Evolutionary conservation across 2,888 invertebrate genomes (phyloP).

Genomic region (Eupithecia tripunctaria): DNA sequence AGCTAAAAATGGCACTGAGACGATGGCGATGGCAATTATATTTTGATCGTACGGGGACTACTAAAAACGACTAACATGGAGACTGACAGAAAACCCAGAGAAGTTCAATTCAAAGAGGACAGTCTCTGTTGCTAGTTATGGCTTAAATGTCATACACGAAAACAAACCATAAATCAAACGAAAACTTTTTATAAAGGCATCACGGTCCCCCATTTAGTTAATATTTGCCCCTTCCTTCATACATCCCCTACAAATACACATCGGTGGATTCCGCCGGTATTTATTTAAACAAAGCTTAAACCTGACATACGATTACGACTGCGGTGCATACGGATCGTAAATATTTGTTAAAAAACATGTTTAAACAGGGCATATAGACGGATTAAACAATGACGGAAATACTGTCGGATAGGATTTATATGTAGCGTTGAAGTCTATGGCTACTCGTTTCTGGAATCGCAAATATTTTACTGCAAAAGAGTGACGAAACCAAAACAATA

Average conservation of each 20-base stretch:
- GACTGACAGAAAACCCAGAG: not conserved
- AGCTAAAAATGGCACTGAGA: not conserved
- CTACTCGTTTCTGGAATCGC: too few species aligned
- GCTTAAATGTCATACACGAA: not conserved
- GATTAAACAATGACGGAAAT: constrained; percentile 49
- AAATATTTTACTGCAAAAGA: too few species aligned
- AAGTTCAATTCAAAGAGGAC: not conserved
- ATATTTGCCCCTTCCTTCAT: constrained; percentile 28
- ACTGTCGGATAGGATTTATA: constrained; percentile 43
- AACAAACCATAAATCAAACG: constrained; percentile 12
- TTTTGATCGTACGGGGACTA: not conserved
- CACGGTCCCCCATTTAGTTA: constrained; percentile 6
- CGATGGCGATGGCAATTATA: not conserved
- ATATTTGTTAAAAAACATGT: constrained; percentile 68
- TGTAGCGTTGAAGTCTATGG: not conserved
- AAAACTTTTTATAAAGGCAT: constrained; percentile 11
- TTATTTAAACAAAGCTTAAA: constrained; percentile 72
- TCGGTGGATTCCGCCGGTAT: constrained; percentile 62
- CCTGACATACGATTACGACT: constrained; percentile 71
- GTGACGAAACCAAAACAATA: too few species aligned
- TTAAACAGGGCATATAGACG: constrained; percentile 60
- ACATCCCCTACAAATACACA: constrained; percentile 42
- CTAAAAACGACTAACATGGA: not conserved
- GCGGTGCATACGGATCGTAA: constrained; percentile 62
- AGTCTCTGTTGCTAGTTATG: not conserved